Conservation (phyloP, 2,797 vertebrate species). For the Bucorvus abyssinicus region DNA sequence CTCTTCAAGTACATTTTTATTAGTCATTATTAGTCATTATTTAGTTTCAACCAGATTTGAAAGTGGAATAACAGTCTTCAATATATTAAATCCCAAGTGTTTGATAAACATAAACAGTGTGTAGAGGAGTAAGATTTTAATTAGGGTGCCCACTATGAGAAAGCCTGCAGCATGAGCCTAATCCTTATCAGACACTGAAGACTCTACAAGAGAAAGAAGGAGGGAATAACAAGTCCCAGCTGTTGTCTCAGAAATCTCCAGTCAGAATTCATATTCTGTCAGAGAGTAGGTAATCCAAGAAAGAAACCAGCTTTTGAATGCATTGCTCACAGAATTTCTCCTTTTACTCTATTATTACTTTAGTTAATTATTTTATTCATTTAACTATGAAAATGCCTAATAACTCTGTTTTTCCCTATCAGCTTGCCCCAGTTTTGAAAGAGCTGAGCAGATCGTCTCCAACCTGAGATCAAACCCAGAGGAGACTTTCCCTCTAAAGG, state of each 20-base stretch:
- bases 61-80: background rate
- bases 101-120: constrained; percentile 40
- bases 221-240: constrained; percentile 2
- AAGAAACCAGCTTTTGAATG: background rate
- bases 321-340: background rate
- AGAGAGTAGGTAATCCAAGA: background rate
- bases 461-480: background rate
- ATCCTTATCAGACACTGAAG: constrained; percentile 31
- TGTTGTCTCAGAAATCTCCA: background rate
- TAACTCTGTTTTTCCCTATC: background rate
- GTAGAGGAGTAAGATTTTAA: constrained; percentile 28
- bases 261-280: background rate
- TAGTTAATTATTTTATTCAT: background rate
- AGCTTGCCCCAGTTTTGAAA: background rate
- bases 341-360: background rate
- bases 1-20: background rate
- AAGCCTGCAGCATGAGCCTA: constrained; percentile 13
- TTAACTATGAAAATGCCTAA: background rate
- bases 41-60: background rate
- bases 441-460: background rate
- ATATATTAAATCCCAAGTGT: background rate
- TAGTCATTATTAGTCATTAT: too few relatives aligned
- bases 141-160: constrained; percentile 30
- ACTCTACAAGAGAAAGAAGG: background rate
- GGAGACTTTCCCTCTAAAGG: background rate